These are phyloP conservation scores for Cotesia congregata DNA, from an alignment of 2,888 invertebrate genomes.

Conservation along the genomic window DNA sequence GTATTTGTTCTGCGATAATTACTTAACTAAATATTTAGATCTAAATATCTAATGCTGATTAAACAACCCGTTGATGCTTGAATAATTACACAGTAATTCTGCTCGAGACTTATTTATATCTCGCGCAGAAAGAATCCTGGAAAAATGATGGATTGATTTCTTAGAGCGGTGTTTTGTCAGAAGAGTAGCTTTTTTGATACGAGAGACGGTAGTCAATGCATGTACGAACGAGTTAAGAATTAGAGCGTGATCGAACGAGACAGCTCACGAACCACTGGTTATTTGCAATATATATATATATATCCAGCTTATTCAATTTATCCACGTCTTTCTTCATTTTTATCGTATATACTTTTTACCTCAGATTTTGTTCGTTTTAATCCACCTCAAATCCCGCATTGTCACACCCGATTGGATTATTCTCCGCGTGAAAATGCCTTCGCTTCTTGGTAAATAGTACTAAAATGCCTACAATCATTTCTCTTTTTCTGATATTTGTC, in stretches of 20 bases:
- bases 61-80: too few species aligned
- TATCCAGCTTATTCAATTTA: conserved; percentile 22
- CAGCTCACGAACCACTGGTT: conserved; percentile 30
- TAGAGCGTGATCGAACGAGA: conserved; percentile 46
- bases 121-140: not conserved
- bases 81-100: too few species aligned
- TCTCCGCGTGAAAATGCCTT: conserved; percentile 12
- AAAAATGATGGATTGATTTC: not conserved
- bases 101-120: not conserved
- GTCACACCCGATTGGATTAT: conserved; percentile 28
- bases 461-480: not conserved
- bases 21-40: too few species aligned
- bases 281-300: not conserved
- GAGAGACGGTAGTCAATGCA: conserved; percentile 2
- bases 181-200: conserved; percentile 33
- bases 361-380: conserved; percentile 1
- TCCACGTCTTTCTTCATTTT: conserved; percentile 2
- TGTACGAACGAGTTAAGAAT: conserved; percentile 43
- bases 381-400: conserved; percentile 2
- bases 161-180: conserved; percentile 14
- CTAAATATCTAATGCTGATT: too few species aligned
- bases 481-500: not conserved
- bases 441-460: not conserved
- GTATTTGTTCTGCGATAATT: too few species aligned
- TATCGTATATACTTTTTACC: not conserved